These are phyloP conservation scores for Xestia rhomboidea DNA, from an alignment of 2,888 invertebrate species.

Conservation along the genomic window DNA sequence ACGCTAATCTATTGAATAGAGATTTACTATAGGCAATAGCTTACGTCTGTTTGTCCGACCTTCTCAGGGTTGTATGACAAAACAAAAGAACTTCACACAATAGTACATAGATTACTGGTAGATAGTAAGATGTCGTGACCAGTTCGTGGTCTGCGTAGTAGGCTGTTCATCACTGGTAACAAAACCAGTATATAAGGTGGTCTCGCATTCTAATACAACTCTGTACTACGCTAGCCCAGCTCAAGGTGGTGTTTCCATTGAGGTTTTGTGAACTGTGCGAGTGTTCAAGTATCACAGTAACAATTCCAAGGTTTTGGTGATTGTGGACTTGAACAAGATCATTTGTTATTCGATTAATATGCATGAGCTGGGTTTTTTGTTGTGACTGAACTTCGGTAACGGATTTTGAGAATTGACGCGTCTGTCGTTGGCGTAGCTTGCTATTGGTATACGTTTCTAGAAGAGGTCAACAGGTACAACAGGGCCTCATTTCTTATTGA, in stretches of 20 bases:
- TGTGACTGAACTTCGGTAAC: neutral
- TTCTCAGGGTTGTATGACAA: constrained; percentile 39
- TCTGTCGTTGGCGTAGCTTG: neutral
- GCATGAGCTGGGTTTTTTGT: constrained; percentile 26
- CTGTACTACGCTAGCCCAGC: neutral
- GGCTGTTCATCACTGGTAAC: neutral
- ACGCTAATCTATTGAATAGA: constrained; percentile 34
- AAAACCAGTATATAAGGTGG: neutral
- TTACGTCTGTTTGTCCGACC: constrained; percentile 28
- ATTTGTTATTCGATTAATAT: constrained; percentile 28
- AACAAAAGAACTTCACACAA: constrained; percentile 56
- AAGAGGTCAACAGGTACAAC: neutral
- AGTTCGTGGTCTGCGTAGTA: constrained; percentile 31
- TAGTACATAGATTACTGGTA: constrained; percentile 45
- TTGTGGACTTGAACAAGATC: constrained; percentile 46
- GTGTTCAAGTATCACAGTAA: constrained; percentile 2
- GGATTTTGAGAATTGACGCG: neutral
- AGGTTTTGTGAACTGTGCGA: neutral
- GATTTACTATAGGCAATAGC: constrained; percentile 38
- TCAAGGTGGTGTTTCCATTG: neutral
- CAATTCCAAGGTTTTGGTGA: constrained; percentile 50
- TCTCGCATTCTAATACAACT: neutral
- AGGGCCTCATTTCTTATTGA: neutral
- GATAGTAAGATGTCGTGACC: constrained; percentile 54
- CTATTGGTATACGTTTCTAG: neutral